Evolutionary conservation across 2,888 invertebrate genomes (phyloP), one percentile per base, ranked within the genome.

Genomic region (Elysia crispata): DNA sequence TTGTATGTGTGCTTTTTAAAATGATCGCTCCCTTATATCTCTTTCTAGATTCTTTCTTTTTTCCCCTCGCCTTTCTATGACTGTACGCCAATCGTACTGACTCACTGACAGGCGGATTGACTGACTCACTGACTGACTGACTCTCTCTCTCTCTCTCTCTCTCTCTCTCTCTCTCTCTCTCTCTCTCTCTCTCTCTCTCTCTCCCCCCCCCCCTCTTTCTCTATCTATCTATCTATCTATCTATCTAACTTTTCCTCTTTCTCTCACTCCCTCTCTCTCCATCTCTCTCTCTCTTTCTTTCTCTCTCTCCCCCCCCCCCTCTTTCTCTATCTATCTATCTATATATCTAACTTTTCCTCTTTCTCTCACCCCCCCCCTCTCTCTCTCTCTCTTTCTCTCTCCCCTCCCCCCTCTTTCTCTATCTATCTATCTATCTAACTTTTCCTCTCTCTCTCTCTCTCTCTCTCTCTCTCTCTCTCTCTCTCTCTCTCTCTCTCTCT

Each of bases 221-320:
- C 62, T 62, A 33, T 31, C 62, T 62, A 31, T 28, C 30, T 31
- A 5, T 1, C 20, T 62, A 15, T 60, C 33, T 60, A 18, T 28
- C 66, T 67, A 20, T 49, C 41, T 23, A n/a, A 13, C 8, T 50
- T 23, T 57, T 54, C 1, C 30, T 69, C 28, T 50, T 28, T 67
- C 54, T 69, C 31, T 25, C 31, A 73, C 64, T 64, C 66, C 64
- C 33, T 60, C 50, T 64, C 73, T 66, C 64, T 64, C 78, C 28
- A 28, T 78, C 31, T 75, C 60, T 75, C 60, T 75, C 31, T 60
- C 62, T 50, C 54, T 54, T 1, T 50, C 1, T 31, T 1, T 41
- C 11, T 70, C 20, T 70, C 20, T 33, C 11, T 33, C 5, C 33
- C n/a, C 33, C 33, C 70, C 41, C n/a, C 20, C 15, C 20, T 41